Conservation (phyloP, 37 sponge, comb jelly and placozoan genomes). For the Beroe ovata region DNA sequence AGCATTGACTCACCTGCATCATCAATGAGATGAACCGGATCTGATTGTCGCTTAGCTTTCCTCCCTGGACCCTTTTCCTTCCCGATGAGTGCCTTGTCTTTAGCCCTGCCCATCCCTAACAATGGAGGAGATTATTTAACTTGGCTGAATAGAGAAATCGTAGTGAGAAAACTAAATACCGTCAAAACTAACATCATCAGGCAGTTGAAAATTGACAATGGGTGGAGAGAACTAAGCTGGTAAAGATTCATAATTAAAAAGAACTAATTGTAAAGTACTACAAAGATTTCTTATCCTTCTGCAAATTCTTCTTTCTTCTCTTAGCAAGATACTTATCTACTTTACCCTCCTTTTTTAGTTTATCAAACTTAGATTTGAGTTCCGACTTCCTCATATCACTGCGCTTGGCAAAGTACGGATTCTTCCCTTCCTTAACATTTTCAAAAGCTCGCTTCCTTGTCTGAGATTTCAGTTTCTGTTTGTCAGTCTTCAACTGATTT, state of each 20-base stretch:
- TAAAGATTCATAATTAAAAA: too few relatives aligned
- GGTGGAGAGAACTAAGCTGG: too few relatives aligned
- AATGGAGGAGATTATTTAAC: too few relatives aligned
- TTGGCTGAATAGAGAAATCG: too few relatives aligned
- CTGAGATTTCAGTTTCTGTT: conserved; percentile 22
- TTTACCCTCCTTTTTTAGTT: conserved; percentile 62
- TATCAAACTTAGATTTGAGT: conserved; percentile 27
- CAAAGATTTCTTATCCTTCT: conserved; percentile 57
- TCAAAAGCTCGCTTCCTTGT: conserved; percentile 6
- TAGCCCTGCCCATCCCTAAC: conserved; percentile 28
- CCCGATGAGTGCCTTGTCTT: conserved; percentile 40
- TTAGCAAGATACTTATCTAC: conserved; percentile 63
- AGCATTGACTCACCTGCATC: conserved; percentile 2
- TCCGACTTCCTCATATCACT: conserved; percentile 35
- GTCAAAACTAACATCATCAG: too few relatives aligned
- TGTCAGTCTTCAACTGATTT: background rate
- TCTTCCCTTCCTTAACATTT: conserved; percentile 47
- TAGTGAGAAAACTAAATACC: too few relatives aligned
- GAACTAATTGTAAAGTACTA: too few relatives aligned
- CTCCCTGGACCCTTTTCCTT: conserved; percentile 57
- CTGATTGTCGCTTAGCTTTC: conserved; percentile 13
- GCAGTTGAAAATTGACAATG: too few relatives aligned
- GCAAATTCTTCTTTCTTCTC: conserved; percentile 36
- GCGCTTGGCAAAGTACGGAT: conserved; percentile 66
- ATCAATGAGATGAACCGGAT: conserved; percentile 22